Conservation (phyloP, 2,888 invertebrate species). For the Acronicta alni region DNA sequence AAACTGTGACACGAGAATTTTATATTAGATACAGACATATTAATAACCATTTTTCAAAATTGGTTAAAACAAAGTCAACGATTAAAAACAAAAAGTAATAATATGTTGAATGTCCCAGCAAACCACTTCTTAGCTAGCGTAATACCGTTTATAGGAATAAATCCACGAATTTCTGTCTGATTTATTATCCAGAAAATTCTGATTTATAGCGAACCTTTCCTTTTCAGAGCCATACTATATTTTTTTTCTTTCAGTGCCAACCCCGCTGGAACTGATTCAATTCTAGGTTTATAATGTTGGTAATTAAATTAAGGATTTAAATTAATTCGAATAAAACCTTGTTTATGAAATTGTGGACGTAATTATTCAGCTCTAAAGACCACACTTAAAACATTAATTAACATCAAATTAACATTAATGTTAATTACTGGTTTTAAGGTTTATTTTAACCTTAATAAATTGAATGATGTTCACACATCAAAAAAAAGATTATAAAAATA, state of each 20-base stretch:
- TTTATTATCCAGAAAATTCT: constrained; percentile 71
- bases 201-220: constrained; percentile 65
- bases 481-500: no score
- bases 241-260: constrained; percentile 46
- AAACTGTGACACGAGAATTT: no score
- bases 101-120: background rate
- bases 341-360: background rate
- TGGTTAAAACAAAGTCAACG: no score
- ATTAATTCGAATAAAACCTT: background rate
- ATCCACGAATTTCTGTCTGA: constrained; percentile 61
- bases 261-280: constrained; percentile 30
- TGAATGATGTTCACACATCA: no score
- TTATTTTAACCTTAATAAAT: no score
- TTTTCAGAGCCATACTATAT: constrained; percentile 50
- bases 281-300: constrained; percentile 27
- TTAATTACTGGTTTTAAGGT: no score
- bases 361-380: background rate
- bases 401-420: no score
- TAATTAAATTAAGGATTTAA: constrained; percentile 3
- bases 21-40: no score
- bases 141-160: constrained; percentile 59
- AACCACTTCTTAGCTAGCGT: constrained; percentile 36
- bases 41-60: no score
- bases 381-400: no score
- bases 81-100: no score